phyloP scores from a whole-genome alignment of 2,888 invertebrate species.

The Quadroppia sp. region DNA sequence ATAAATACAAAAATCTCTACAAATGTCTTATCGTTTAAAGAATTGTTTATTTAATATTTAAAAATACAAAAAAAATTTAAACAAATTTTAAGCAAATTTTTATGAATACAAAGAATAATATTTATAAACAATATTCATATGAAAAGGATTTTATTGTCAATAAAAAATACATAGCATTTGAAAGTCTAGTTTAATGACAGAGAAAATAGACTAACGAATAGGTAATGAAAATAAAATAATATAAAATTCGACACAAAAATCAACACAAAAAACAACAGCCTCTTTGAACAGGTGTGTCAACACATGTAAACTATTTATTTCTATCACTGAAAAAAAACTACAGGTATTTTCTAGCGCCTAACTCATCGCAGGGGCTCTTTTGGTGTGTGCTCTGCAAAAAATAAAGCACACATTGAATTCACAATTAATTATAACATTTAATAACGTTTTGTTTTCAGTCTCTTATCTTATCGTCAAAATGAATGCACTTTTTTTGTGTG shows the following conservation, averaged over 20 bases:
- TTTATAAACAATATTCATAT: too few species aligned
- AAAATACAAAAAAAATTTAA: too few species aligned
- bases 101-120: too few species aligned
- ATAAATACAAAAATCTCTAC: too few species aligned
- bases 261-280: neutral
- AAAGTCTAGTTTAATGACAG: neutral
- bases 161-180: neutral
- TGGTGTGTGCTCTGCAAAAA: neutral
- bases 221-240: neutral
- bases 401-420: neutral
- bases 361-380: neutral
- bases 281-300: slow-evolving; percentile 21
- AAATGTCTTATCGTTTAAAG: too few species aligned
- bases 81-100: too few species aligned
- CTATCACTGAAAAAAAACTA: too few species aligned
- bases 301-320: slow-evolving; percentile 24
- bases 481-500: too few species aligned
- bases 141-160: too few species aligned
- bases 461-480: too few species aligned
- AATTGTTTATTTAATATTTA: too few species aligned
- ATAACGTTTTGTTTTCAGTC: too few species aligned
- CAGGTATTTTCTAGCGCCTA: neutral
- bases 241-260: neutral
- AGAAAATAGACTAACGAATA: neutral
- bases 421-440: neutral